Base-by-base conservation (phyloP, 2,888 invertebrate genomes). In the Agrochola macilenta region DNA sequence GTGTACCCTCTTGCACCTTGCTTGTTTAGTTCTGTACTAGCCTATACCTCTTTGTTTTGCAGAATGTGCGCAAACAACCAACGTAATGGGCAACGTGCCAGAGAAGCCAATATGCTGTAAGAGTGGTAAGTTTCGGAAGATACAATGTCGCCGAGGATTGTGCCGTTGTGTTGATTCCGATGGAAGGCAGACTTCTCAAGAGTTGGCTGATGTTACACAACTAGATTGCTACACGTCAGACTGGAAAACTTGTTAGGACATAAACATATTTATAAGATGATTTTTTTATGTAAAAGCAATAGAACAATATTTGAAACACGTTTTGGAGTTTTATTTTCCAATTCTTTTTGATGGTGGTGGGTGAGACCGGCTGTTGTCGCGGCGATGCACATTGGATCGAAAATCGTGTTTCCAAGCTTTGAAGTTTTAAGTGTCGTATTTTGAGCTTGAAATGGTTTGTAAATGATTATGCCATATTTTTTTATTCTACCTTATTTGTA, bases 81-180 rank as follows among this genome's bases (percentile, higher is more conserved):
- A 93, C 39, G 75, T 97, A 14, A 93, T 97, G 92, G 89, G 89
- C 90, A 0, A 90, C 93, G 68, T 94, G 0, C 85, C 89, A 1
- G 96, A 97, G 83, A 91, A 95, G 68, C 98, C 98, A 0, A 92
- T 95, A 0, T 98, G 98, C 89, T 97, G 97, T 86, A 88, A 90
- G 12, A 97, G 97, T 90, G 98, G 98, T 23, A 98, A 97, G 91
- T 98, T 97, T 90, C 93, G 97, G 71, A 88, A 89, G 8, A 94
- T 97, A 69, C 98, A 98, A 89, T 98, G 98, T 89, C 96, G 97
- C 12, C 95, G 97, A 3, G 97, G 97, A 0, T 84, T 93, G 52
- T 98, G 98, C 88, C 97, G 97, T 61, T 98, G 98, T 89, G 97
- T 98, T 0, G 97, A 98, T 89, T 82, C 90, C 0, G 95, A 97